phyloP scores from a whole-genome alignment of 2,113 vertebrate species.

The Emydura subglobosa region DNA sequence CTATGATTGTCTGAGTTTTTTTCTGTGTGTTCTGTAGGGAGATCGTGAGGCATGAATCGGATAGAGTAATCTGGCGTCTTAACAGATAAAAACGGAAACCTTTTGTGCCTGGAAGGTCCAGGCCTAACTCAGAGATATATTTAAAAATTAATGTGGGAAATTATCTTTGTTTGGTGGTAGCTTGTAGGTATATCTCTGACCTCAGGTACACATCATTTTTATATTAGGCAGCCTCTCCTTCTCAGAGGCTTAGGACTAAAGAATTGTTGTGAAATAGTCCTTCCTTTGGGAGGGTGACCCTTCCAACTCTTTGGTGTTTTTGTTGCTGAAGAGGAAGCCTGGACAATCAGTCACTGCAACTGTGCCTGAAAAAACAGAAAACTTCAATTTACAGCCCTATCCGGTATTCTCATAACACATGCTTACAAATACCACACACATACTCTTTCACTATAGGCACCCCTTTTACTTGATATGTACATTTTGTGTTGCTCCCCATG shows the following conservation, averaged over 20 bases:
- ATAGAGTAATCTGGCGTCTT: neutral
- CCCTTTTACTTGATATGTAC: neutral
- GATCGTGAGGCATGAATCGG: neutral
- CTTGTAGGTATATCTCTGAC: neutral
- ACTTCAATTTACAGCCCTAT: neutral
- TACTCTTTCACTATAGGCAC: fast-evolving
- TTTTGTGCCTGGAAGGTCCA: neutral
- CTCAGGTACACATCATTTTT: neutral
- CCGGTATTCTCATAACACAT: neutral
- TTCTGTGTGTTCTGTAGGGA: neutral
- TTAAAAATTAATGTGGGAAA: slow-evolving; percentile 2
- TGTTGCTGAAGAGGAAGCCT: neutral
- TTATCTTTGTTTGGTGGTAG: slow-evolving; percentile 16
- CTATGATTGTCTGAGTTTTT: neutral
- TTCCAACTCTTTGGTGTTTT: neutral
- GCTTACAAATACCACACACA: neutral
- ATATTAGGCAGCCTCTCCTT: neutral
- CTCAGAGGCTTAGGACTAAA: neutral
- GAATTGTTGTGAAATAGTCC: neutral
- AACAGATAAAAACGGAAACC: neutral
- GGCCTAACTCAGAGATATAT: neutral
- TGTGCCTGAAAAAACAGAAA: neutral
- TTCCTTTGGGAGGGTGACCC: neutral
- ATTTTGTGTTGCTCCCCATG: neutral
- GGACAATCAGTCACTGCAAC: neutral